Conservation (phyloP, 1,140 invertebrate species). For the Bactericera cockerelli region DNA sequence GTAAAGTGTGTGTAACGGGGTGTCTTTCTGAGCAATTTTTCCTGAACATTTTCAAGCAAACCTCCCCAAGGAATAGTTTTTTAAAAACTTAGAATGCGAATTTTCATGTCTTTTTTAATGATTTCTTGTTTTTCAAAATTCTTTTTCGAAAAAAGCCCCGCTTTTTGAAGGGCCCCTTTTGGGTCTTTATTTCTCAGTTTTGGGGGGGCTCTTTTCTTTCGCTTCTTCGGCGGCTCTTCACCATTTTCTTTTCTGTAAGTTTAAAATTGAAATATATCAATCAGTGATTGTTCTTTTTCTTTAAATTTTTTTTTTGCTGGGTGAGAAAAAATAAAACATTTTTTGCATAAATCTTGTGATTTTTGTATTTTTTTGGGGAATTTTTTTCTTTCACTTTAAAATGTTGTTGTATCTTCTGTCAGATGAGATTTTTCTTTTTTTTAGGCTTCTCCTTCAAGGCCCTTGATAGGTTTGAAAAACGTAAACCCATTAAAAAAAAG, state of each 20-base stretch:
- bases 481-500: too few species aligned
- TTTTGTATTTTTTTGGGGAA: neutral
- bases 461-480: too few species aligned
- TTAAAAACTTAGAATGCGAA: constrained; percentile 4
- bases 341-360: neutral
- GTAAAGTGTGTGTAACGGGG: constrained; percentile 14
- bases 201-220: constrained; percentile 1
- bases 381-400: too few species aligned
- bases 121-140: constrained; percentile 12
- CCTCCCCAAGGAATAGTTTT: constrained; percentile 14
- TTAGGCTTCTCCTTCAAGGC: too few species aligned
- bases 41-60: constrained; percentile 11
- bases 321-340: neutral
- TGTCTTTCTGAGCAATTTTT: constrained; percentile 12
- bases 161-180: constrained; percentile 12
- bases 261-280: constrained; percentile 7
- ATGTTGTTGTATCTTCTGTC: too few species aligned
- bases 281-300: neutral
- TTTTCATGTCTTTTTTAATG: constrained; percentile 16
- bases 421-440: too few species aligned
- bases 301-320: neutral
- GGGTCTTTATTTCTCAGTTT: neutral
- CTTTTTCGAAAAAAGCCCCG: constrained; percentile 13
- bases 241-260: constrained; percentile 8
- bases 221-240: neutral